Conservation (phyloP, 2,888 invertebrate species). For the Drosophila vallismaia region DNA sequence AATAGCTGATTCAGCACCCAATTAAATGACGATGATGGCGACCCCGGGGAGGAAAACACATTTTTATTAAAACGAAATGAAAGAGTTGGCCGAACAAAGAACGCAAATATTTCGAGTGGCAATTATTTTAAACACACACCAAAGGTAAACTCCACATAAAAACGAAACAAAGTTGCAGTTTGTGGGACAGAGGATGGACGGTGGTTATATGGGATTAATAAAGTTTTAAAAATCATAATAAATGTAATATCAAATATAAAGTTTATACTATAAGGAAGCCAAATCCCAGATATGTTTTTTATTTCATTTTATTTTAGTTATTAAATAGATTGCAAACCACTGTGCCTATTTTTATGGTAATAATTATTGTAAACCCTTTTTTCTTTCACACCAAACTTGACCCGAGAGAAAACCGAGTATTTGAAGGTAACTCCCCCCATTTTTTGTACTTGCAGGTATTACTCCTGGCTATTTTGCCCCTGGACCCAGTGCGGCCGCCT, state of each 20-base stretch:
- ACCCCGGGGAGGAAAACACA: conserved; percentile 35
- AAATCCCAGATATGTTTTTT: too few species aligned
- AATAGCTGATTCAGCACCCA: conserved; percentile 82
- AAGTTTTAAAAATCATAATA: neutral
- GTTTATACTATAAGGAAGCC: too few species aligned
- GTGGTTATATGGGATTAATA: conserved; percentile 2
- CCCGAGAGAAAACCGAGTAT: conserved; percentile 2
- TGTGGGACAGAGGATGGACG: conserved; percentile 7
- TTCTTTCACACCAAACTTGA: neutral
- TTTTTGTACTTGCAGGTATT: conserved; percentile 80
- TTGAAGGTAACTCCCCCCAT: conserved; percentile 5
- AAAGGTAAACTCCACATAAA: conserved; percentile 22
- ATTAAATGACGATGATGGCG: too few species aligned
- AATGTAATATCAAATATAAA: too few species aligned
- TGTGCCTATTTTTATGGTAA: neutral
- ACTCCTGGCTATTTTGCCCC: conserved; percentile 84
- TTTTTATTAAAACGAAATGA: conserved; percentile 46
- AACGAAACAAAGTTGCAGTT: conserved; percentile 25
- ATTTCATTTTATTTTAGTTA: neutral
- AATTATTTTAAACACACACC: conserved; percentile 72
- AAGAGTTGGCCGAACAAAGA: conserved; percentile 69
- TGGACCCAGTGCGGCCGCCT: conserved; percentile 84
- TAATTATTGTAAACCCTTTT: conserved; percentile 28
- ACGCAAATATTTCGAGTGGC: conserved; percentile 77
- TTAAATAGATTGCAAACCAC: conserved; percentile 1